phyloP scores from a whole-genome alignment of 2,113 vertebrate genomes.

The Mionectes macconnelli region DNA sequence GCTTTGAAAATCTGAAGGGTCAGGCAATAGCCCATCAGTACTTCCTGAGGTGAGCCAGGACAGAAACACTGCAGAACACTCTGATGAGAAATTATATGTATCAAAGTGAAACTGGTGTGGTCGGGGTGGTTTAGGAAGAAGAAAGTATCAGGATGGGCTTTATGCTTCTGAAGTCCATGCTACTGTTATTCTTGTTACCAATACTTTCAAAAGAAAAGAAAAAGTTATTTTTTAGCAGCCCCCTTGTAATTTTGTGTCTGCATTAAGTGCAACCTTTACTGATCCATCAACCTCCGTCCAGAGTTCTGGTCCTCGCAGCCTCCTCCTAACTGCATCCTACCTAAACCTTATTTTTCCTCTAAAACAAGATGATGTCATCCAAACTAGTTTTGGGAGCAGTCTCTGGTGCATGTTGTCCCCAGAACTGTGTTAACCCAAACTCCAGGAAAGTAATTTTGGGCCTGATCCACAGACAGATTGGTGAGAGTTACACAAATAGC shows the following conservation, averaged over 20 bases:
- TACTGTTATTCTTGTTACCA: not conserved
- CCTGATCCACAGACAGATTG: not conserved
- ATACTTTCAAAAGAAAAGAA: not conserved
- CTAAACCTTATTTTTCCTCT: not conserved
- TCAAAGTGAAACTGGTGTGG: not conserved
- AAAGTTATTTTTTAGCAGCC: not conserved
- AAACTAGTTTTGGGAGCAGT: not conserved
- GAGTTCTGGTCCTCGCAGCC: not conserved
- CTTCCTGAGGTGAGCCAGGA: not conserved
- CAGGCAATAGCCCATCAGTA: not conserved
- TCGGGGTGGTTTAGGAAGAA: not conserved
- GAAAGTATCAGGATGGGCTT: not conserved
- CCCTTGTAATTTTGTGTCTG: not conserved
- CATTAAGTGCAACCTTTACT: not conserved
- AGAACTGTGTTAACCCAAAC: not conserved
- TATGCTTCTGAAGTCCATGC: not conserved
- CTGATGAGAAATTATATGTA: not conserved
- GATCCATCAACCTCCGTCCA: not conserved
- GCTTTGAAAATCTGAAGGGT: not conserved
- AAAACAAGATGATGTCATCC: not conserved
- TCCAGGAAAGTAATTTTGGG: not conserved
- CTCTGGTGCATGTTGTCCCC: not conserved
- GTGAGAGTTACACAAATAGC: not conserved
- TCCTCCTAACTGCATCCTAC: not conserved
- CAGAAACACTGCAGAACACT: not conserved